Base-by-base conservation (phyloP, 1,140 invertebrate genomes). In the Oedothorax gibbosus region DNA sequence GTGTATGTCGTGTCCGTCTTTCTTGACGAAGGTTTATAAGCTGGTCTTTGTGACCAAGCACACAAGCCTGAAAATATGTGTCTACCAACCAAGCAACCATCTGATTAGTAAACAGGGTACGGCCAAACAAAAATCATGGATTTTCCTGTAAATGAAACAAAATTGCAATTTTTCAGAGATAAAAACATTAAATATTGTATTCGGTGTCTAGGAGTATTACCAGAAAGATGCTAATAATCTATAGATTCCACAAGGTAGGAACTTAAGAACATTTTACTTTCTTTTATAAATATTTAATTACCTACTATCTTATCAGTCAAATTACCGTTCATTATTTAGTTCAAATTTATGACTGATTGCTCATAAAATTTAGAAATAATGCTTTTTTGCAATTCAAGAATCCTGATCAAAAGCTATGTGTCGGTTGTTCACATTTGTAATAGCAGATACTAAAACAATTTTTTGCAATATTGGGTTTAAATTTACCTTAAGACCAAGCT, bases 161-260 rank as follows among this genome's bases (percentile, higher is more conserved):
- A 71, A 18, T 20, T 7, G 12, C 12, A 86, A 56, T 88, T 90
- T 87, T 72, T 89, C 1, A 85, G 87, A 72, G 76, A 87, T 53
- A 90, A 90, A 87, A 93, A 94, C 87, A 90, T 92, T 12, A 92
- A 92, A 87, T 93, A 93, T 87, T 92, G 94, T 86, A 87, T 90
- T 86, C 90, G 93, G 86, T 92, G 93, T 87, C 88, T 94, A 20
- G 90, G 92, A 87, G 88, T 93, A 49, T 90, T 95, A 87, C 94
- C 94, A 8, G 91, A 91, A 18, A 91, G 92, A 51, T 91, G 93
- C 86, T 92, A 92, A n/a, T n/a, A n/a, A 20, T 92, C 93, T 11
- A 92, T 90, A 50, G 90, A 91, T 86, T 89, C 89, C 20, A 90
- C 87, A 85, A 90, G 90, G 90, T 90, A n/a, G n/a, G n/a, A n/a